phyloP scores from a whole-genome alignment of 1,140 invertebrate species.

The Drosophila teissieri region DNA sequence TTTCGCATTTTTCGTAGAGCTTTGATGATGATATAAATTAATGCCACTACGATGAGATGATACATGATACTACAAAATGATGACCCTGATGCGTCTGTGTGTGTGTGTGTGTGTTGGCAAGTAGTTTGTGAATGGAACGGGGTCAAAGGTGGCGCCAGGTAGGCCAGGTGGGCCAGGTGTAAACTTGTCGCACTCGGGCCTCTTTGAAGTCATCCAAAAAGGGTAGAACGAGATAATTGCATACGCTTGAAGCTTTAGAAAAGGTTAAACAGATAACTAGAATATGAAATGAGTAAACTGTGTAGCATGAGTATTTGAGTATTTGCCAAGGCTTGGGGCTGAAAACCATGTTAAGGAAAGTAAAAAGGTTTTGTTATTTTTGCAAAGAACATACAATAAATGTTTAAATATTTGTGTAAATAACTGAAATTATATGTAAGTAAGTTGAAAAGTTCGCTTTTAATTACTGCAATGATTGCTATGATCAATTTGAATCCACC shows the following conservation, averaged over 20 bases:
- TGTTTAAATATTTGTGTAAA: too few relatives aligned
- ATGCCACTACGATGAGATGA: constrained; percentile 11
- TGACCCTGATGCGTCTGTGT: constrained; percentile 6
- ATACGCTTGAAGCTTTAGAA: constrained; percentile 3
- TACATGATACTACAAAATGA: constrained; percentile 9
- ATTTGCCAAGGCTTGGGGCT: neutral
- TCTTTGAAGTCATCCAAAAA: constrained; percentile 28
- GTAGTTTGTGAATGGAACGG: constrained; percentile 33
- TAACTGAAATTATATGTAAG: neutral
- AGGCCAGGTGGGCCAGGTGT: constrained; percentile 16
- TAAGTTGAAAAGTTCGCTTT: neutral
- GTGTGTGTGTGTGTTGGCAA: neutral
- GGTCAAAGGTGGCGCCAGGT: constrained; percentile 36
- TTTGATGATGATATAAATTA: constrained; percentile 21
- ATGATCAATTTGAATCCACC: constrained; percentile 6
- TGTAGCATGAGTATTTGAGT: neutral
- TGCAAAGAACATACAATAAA: too few relatives aligned
- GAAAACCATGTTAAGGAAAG: neutral
- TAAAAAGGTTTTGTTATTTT: too few relatives aligned
- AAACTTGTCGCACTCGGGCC: constrained; percentile 27
- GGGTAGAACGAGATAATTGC: constrained; percentile 22
- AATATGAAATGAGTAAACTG: neutral
- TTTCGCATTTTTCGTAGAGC: constrained; percentile 33
- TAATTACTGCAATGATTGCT: too few relatives aligned
- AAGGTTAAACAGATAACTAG: neutral